Percentiles rank a stretch among this genome's conserved stretches.
These are phyloP conservation scores for Nymphalis io DNA, from an alignment of 1,140 invertebrate species.

Conservation along the genomic window DNA sequence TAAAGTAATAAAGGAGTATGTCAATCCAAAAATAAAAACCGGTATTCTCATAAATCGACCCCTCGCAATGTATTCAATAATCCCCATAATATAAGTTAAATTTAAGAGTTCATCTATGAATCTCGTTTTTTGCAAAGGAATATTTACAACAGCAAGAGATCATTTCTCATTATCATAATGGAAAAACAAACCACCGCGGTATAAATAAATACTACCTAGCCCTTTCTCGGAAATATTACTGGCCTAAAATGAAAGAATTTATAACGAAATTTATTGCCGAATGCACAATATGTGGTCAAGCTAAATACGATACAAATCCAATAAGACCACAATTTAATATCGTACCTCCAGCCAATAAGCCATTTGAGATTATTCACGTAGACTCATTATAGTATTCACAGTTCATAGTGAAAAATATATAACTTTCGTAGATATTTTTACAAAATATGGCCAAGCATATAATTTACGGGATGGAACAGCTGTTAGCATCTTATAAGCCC, in stretches of 20 bases:
- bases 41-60: too few relatives aligned
- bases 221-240: constrained; percentile 22
- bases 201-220: constrained; percentile 22
- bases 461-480: constrained; percentile 35
- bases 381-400: too few relatives aligned
- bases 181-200: too few relatives aligned
- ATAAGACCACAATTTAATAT: constrained; percentile 20
- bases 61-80: too few relatives aligned
- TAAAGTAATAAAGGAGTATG: constrained; percentile 33
- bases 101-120: constrained; percentile 6
- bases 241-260: constrained; percentile 37
- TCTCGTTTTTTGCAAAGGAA: not conserved
- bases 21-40: constrained; percentile 34
- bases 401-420: too few relatives aligned
- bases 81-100: constrained; percentile 29
- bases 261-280: constrained; percentile 24
- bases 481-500: constrained; percentile 30
- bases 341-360: constrained; percentile 5
- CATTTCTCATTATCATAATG: not conserved
- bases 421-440: too few relatives aligned
- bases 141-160: not conserved
- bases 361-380: too few relatives aligned
- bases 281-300: constrained; percentile 5
- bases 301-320: constrained; percentile 10
- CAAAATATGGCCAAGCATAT: constrained; percentile 35